Evolutionary conservation across 2,113 vertebrate genomes (phyloP), one percentile per base, ranked within the genome.

Genomic region (Chaetodon auriga): DNA sequence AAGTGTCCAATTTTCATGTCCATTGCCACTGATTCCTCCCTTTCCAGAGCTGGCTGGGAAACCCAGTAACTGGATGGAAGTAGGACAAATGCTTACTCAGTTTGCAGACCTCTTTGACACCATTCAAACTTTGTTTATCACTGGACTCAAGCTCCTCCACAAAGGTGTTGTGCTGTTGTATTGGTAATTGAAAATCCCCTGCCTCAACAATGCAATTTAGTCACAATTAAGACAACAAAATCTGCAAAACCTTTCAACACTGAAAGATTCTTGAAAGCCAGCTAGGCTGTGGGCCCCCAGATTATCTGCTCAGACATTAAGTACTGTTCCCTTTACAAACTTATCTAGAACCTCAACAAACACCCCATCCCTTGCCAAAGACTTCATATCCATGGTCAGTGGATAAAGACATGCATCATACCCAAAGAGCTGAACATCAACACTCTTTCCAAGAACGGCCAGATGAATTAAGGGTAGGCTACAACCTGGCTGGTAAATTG

Each of bases 401-500:
- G 80, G 74, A 15, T 84, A 6, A 51, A 84, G 58, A 82, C 78
- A 80, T 12, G 14, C 35, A 6, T 86, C 69, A 81, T 79, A 83
- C 60, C 62, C 65, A 66, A 71, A 91, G 8, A n/a, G 30, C 55
- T 79, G 81, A 2, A 87, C 65, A 74, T 88, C 73, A 60, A 16
- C 46, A 83, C 69, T 87, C 23, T 85, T 86, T 48, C 79, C 79
- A 45, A 76, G 71, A 18, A 46, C 10, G 53, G 72, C 75, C 1
- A 78, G 62, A 13, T 92, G 84, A 49, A 85, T 85, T 25, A 62
- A 83, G 19, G 60, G 41, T 19, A 76, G 51, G 18, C 18, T 68
- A 23, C 41, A 48, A 76, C 41, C 45, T 82, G 10, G 46, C 23
- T 54, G 86, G 80, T 62, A 90, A 78, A 89, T 89, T 87, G 5